Percentiles rank a stretch among this genome's conserved stretches.
Evolutionary conservation across 2,113 vertebrate species (phyloP).

Genomic region (Copsychus sechellarum): DNA sequence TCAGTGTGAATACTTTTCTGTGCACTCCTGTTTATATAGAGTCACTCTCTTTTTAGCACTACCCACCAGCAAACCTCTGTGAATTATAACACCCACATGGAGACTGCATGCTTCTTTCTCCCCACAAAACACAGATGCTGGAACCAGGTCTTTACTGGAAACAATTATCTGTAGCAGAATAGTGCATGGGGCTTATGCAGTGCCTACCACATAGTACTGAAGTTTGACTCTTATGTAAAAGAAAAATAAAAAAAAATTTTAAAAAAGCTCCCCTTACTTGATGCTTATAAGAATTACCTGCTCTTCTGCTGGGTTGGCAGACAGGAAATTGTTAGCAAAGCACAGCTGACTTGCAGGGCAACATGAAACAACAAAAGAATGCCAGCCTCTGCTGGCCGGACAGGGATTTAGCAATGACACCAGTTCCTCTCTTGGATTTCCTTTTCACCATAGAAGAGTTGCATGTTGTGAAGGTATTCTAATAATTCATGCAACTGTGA

Average conservation of each 20-base stretch:
- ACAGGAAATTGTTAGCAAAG: neutral
- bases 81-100: neutral
- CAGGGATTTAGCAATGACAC: neutral
- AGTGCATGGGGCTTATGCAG: neutral
- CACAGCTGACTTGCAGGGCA: neutral
- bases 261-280: accelerated
- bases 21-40: neutral
- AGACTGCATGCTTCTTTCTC: neutral
- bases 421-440: neutral
- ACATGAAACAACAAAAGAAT: neutral
- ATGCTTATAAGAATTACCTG: neutral
- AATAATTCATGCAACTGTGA: neutral
- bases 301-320: neutral
- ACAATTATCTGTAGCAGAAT: neutral
- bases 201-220: neutral
- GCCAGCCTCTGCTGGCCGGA: accelerated
- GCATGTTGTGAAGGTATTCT: neutral
- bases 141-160: neutral
- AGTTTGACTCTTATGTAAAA: neutral
- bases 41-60: neutral
- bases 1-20: neutral
- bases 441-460: neutral
- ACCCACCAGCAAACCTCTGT: neutral
- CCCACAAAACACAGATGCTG: neutral
- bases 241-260: neutral